Base-by-base conservation (phyloP, 2,113 vertebrate genomes). In the Hylia prasina region DNA sequence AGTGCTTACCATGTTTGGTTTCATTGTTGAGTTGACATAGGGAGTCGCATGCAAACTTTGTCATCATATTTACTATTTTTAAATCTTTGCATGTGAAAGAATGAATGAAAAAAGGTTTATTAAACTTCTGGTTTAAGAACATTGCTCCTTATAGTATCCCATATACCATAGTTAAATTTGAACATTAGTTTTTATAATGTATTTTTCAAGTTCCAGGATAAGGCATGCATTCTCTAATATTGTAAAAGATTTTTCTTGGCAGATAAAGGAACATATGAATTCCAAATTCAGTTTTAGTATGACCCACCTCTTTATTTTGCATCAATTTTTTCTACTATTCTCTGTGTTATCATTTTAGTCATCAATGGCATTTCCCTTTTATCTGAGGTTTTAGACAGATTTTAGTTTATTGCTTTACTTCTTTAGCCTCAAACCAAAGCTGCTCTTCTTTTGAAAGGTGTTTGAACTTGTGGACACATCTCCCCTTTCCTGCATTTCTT, bases 71-170 rank as follows among this genome's bases (percentile, higher is more conserved):
- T 56, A 16, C 3, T 47, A 6, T 42, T 45, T 47, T 69, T 27
- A 33, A 33, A 20, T 37, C 25, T 83, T 79, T 89, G 6, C 3
- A 22, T n/a, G 13, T 66, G 13, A 7, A 86, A 48, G 5, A 53
- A 1, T 5, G 9, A 93, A 73, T 61, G 6, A 65, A 80, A 70
- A 18, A 15, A 58, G 35, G 3, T 12, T 82, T 53, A 45, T 87
- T 48, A 48, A 14, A 57, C 4, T 83, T 70, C 11, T 54, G 4
- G 15, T 31, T 84, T 61, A 76, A 80, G 8, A 66, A 21, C 7
- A 2, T 1, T 63, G 2, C 16, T 54, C 17, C 25, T 70, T n/a
- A 37, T 8, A 54, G 2, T 42, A 33, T 53, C 5, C 20, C 3
- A 57, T 33, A 3, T n/a, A 33, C 11, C 9, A 22, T 17, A 79